Percentiles rank a stretch among this genome's conserved stretches.
Conservation (phyloP, 2,113 vertebrate genomes). For the Rhinogobius similis region DNA sequence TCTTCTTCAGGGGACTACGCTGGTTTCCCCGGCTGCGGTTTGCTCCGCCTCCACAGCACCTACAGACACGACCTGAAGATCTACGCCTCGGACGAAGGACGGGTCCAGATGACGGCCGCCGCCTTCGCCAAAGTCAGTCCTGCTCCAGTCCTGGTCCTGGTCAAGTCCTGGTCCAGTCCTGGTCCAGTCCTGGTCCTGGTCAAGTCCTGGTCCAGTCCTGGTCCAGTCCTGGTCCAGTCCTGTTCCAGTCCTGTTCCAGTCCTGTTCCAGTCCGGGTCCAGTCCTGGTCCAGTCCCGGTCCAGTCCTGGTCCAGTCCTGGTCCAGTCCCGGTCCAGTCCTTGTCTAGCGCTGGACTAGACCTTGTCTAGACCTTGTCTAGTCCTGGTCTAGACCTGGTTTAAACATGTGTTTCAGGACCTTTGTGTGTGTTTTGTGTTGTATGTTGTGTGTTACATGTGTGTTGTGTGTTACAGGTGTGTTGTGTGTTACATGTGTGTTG, state of each 20-base stretch:
- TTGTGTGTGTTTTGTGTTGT: too few species aligned
- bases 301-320: not conserved
- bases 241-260: not conserved
- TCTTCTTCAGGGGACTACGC: constrained; percentile 90
- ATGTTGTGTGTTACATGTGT: too few species aligned
- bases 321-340: too few species aligned
- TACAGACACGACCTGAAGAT: constrained; percentile 98
- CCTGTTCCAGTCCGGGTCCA: not conserved
- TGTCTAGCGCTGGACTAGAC: too few species aligned
- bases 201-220: not conserved
- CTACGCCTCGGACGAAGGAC: constrained; percentile 95
- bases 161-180: not conserved
- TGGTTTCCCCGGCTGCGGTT: constrained; percentile 94
- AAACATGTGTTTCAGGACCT: too few species aligned
- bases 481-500: too few species aligned
- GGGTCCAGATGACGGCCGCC: constrained; percentile 98
- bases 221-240: not conserved
- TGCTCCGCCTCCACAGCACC: constrained; percentile 95
- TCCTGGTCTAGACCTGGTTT: too few species aligned
- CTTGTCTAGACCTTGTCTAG: too few species aligned
- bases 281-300: too few species aligned
- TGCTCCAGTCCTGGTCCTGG: not conserved
- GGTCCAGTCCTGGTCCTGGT: not conserved
- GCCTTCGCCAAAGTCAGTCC: constrained; percentile 92
- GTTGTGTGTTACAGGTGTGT: too few species aligned